A percentile compares a stretch with the other conserved stretches of the same genome.
These are phyloP conservation scores for Phoebastria nigripes DNA, from an alignment of 2,797 vertebrate genomes.

Conservation along the genomic window DNA sequence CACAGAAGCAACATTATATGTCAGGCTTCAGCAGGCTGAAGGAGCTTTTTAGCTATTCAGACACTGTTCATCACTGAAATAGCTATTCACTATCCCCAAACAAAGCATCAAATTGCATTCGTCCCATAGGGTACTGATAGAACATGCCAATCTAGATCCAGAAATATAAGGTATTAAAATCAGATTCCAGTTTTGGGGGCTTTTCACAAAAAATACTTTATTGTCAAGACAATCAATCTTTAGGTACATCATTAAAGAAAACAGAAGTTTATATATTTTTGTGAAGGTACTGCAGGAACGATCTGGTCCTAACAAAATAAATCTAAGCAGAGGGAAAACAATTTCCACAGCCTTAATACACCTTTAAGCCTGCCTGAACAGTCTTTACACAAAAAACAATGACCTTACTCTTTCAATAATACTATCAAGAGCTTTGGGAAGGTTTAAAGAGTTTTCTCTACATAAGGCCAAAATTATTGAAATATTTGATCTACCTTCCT, in stretches of 20 bases:
- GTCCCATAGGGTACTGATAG: not conserved
- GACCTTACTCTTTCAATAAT: not conserved
- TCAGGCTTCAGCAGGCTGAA: not conserved
- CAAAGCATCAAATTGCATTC: not conserved
- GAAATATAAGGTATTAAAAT: not conserved
- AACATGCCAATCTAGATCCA: not conserved
- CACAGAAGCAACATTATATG: not conserved
- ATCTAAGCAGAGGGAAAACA: not conserved
- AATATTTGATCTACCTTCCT: not conserved
- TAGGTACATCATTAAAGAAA: not conserved
- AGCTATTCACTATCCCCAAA: not conserved
- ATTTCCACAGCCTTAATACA: not conserved
- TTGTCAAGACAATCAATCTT: not conserved
- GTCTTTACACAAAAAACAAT: not conserved
- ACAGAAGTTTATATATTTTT: not conserved
- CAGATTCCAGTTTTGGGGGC: too few relatives aligned
- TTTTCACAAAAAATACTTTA: not conserved
- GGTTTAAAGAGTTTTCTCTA: not conserved
- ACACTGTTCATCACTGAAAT: not conserved
- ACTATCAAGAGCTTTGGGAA: not conserved
- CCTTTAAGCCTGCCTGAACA: not conserved
- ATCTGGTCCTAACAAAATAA: not conserved
- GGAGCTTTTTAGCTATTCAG: not conserved
- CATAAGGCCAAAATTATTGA: not conserved
- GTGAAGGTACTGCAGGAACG: not conserved